Base-by-base conservation (phyloP, 2,888 invertebrate species). In the Oegoconia quadripuncta region DNA sequence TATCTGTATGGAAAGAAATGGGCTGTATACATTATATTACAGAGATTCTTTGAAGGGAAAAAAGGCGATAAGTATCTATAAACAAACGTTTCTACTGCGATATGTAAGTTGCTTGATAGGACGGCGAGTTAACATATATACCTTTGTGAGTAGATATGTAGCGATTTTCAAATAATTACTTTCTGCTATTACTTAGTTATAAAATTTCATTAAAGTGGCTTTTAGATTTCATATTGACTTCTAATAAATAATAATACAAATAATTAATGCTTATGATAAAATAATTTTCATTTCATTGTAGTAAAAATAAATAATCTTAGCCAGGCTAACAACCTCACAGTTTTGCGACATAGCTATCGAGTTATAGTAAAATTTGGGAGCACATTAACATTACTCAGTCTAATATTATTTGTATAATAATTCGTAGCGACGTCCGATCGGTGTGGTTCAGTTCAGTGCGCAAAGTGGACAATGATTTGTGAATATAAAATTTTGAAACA, bases 321-420 rank as follows among this genome's bases (percentile, higher is more conserved):
- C n/a, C n/a, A n/a, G n/a, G n/a, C n/a, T n/a, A n/a, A n/a, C n/a
- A n/a, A n/a, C n/a, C n/a, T n/a, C 3, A 13, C 20, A 18, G 11
- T 17, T 16, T 16, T 4, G 12, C 17, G 3, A n/a, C 30, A 30
- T 5, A n/a, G 11, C 5, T 16, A 7, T 17, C 3, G 5, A n/a
- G 9, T 6, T n/a, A n/a, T 11, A 3, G 14, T 17, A 39, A 23
- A 36, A 34, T 39, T 34, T 26, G 30, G 38, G 36, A 44, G 36
- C 38, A 37, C 16, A 22, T 74, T 75, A 77, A 73, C 60, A 71
- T 72, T 80, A 79, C 64, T 83, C 83, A 83, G 83, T 84, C 83
- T 81, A 81, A 63, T 65, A 59, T 56, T 56, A 53, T 54, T 52
- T 65, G 64, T 62, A 57, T 65, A 61, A 64, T 70, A 68, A 70